Percentiles rank a stretch among this genome's conserved stretches.
phyloP scores from a whole-genome alignment of 2,113 vertebrate genomes.

The Cyanocitta stelleri region DNA sequence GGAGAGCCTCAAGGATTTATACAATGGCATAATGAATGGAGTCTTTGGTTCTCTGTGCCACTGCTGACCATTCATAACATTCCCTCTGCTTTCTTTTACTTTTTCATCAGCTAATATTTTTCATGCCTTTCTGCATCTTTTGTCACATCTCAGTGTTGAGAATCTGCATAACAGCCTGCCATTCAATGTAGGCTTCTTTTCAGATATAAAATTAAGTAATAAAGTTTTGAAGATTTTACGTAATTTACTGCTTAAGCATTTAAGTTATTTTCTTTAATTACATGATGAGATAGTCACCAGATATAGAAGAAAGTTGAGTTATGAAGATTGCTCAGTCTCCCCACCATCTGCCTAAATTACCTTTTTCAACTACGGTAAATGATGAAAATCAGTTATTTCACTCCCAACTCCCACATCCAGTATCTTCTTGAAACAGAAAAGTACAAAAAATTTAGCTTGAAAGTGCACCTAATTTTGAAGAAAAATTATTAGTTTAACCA shows the following conservation, averaged over 20 bases:
- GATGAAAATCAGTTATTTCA: not conserved
- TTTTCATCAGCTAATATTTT: not conserved
- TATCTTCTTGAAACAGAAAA: not conserved
- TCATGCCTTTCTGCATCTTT: not conserved
- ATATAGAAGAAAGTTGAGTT: not conserved
- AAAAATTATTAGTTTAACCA: not conserved
- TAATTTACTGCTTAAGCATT: not conserved
- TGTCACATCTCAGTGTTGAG: not conserved
- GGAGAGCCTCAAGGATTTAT: not conserved
- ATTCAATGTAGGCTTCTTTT: not conserved
- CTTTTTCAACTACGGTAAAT: not conserved
- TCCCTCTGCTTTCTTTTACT: not conserved
- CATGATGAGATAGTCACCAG: not conserved
- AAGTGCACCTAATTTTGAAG: not conserved
- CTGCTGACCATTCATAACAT: not conserved
- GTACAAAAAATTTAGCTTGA: not conserved
- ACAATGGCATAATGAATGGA: fast-evolving
- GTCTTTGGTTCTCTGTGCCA: not conserved
- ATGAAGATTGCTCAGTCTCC: not conserved
- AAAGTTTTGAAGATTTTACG: not conserved
- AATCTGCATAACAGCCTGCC: not conserved
- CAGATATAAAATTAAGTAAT: not conserved
- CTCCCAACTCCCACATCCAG: not conserved
- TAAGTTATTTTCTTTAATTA: not conserved
- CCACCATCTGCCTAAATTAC: not conserved